Conservation (phyloP, 2,113 vertebrate species). For the Cephalopterus ornatus region DNA sequence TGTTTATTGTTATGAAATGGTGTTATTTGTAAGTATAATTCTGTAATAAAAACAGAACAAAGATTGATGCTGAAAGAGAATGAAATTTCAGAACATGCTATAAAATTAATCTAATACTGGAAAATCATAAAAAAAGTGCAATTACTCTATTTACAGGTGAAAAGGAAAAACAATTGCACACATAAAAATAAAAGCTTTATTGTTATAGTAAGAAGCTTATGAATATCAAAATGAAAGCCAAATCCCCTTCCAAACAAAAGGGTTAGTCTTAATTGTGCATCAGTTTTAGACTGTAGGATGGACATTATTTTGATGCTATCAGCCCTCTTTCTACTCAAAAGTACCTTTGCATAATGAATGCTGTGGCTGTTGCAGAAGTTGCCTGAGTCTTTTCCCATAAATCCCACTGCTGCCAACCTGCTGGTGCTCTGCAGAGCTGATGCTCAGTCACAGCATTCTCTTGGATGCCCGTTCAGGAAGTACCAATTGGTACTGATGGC, state of each 20-base stretch:
- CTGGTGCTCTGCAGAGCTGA: not conserved
- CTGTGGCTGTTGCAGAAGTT: not conserved
- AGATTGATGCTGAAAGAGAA: constrained; percentile 67
- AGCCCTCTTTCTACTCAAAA: not conserved
- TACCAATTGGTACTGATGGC: not conserved
- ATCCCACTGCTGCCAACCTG: not conserved
- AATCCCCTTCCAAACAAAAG: constrained; percentile 3
- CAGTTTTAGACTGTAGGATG: not conserved
- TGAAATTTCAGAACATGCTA: constrained; percentile 62
- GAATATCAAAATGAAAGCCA: not conserved
- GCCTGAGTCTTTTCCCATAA: not conserved
- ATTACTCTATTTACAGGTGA: constrained; percentile 66
- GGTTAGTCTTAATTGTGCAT: constrained; percentile 9
- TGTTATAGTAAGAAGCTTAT: constrained; percentile 6
- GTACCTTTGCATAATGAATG: not conserved
- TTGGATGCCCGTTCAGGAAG: not conserved
- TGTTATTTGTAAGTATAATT: constrained; percentile 69
- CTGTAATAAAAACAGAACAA: constrained; percentile 63
- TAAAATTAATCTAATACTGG: constrained; percentile 70
- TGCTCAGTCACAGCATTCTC: not conserved
- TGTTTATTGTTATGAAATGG: constrained; percentile 46
- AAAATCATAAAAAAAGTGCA: constrained; percentile 60
- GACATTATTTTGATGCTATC: not conserved
- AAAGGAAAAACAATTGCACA: constrained; percentile 51
- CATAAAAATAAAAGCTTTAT: constrained; percentile 62